Percentiles rank a stretch among this genome's conserved stretches.
These are phyloP conservation scores for Gallinago stenura DNA, from an alignment of 2,797 vertebrate genomes.

Conservation along the genomic window DNA sequence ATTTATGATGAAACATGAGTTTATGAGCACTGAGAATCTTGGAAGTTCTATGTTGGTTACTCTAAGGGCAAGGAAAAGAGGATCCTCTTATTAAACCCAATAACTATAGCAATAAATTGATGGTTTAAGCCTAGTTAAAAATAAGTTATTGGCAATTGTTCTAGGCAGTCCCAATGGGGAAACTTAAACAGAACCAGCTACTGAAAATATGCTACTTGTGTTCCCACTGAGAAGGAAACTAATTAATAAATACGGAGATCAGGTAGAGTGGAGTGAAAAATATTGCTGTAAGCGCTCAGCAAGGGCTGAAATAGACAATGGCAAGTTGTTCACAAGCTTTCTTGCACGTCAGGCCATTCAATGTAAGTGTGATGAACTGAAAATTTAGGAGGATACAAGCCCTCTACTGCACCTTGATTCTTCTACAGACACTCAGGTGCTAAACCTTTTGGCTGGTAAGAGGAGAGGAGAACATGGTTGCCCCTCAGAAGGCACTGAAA, in stretches of 20 bases:
- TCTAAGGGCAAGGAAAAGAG: neutral
- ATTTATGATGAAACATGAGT: neutral
- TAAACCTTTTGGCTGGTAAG: neutral
- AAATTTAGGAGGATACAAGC: neutral
- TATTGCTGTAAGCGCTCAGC: accelerated
- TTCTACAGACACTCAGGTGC: neutral
- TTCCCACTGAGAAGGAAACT: neutral
- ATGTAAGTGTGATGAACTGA: neutral
- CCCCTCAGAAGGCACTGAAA: neutral
- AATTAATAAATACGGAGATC: neutral
- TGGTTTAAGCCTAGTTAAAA: neutral
- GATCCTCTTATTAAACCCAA: neutral
- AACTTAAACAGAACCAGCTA: neutral
- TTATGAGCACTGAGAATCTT: neutral
- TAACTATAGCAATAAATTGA: neutral
- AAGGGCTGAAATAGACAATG: neutral
- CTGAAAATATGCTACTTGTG: neutral
- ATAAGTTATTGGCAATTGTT: neutral
- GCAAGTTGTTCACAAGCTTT: neutral
- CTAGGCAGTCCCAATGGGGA: neutral
- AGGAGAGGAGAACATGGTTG: neutral
- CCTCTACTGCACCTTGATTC: neutral
- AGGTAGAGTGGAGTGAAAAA: neutral
- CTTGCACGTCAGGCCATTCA: neutral
- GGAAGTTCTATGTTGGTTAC: neutral